Evolutionary conservation across 2,888 invertebrate species (phyloP), one percentile per base, ranked within the genome.

Genomic region (Parnassius orleans): DNA sequence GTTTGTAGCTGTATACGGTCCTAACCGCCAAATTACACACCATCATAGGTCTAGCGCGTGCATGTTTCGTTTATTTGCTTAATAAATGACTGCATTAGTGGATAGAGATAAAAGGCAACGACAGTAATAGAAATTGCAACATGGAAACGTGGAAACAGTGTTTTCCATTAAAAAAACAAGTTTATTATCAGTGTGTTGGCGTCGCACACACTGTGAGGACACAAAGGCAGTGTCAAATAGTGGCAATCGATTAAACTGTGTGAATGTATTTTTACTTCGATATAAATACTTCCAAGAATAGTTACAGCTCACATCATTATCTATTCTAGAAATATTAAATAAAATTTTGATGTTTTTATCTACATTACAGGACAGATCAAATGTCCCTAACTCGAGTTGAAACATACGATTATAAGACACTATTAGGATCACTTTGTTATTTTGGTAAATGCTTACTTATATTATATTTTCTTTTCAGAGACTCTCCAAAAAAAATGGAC

Each of bases 401-500:
- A 53, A 47, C 52, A 48, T 52, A 53, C 42, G 11, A 61, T 61
- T 42, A n/a, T 56, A 12, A 12, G 52, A 46, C 15, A 33, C 15
- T 55, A 47, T 55, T 50, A 33, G 15, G 2, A 10, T 43, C 7
- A 48, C 9, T 46, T 47, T 10, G 10, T 52, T 12, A 52, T 52
- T 14, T 33, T n/a, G 11, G 11, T 12, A n/a, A 15, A 19, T 3
- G 10, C n/a, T 19, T 57, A 2, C 3, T n/a, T 43, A 65, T n/a
- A 15, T 61, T 69, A 76, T 78, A 42, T 53, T 70, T 72, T 82
- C 65, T 80, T 91, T 89, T 7, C 90, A 92, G 92, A 90, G 78
- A 74, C 77, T 86, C 72, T 75, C 80, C 61, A 81, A 78, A 68
- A 86, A 83, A 70, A 90, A 90, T 88, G 89, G 89, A 71, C 75